Evolutionary conservation across 2,888 invertebrate species (phyloP).

Genomic region (Sinhomidia bicolor): DNA sequence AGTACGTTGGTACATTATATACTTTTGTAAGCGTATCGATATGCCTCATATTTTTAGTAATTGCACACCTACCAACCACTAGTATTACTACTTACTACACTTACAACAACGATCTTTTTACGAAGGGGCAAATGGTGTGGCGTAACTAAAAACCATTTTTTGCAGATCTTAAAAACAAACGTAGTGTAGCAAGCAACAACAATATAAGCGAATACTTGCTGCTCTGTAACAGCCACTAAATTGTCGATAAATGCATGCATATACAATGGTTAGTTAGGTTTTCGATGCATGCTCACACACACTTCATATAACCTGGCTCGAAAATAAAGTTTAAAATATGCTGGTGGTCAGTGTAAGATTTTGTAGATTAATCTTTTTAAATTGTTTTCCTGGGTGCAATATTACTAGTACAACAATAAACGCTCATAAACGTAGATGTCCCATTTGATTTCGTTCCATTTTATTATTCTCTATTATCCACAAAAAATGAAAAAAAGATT

Average conservation of each 20-base stretch:
- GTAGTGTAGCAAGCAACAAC: neutral
- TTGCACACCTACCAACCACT: neutral
- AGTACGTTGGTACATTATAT: neutral
- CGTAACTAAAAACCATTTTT: constrained; percentile 39
- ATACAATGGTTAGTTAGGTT: neutral
- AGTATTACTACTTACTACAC: no score
- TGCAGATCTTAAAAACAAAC: neutral
- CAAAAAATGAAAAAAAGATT: no score
- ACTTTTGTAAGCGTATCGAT: neutral
- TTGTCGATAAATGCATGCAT: constrained; percentile 10
- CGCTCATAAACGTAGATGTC: no score
- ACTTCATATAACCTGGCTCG: neutral
- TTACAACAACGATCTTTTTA: neutral
- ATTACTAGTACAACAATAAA: no score
- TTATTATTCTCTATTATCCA: no score
- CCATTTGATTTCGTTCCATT: no score
- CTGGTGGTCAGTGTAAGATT: no score
- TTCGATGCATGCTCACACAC: neutral
- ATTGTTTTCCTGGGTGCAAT: no score
- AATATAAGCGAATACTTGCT: neutral
- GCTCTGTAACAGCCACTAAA: constrained; percentile 32
- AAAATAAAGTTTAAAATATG: no score
- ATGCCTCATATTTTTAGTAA: neutral
- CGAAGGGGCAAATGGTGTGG: neutral
- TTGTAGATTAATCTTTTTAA: no score